Evolutionary conservation across 2,797 vertebrate genomes (phyloP), one percentile per base, ranked within the genome.

Genomic region (Urosaurus nigricauda): DNA sequence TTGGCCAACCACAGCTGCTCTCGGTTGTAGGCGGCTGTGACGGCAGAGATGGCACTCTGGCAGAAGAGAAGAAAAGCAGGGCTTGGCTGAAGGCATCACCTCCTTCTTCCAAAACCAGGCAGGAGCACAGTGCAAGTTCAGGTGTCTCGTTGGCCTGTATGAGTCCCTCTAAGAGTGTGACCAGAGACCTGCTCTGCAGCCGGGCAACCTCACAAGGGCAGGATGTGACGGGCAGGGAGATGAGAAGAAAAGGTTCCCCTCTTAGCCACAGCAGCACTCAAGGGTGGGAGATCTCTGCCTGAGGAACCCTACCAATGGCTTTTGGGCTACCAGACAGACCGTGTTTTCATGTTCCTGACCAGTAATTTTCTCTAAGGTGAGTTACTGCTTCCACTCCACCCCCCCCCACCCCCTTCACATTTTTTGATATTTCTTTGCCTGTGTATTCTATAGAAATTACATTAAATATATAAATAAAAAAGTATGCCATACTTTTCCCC

Each of bases 1-100:
- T 99, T 99, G 94, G 99, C 99, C 92, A 99, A 93, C 99, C 99
- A 99, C 68, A 99, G 94, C 95, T 99, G 99, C 87, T 99, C 98
- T 47, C 99, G 97, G 93, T 99, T 99, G 93, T 99, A 99, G 0
- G 98, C 98, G 0, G 98, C 98, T 0, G 99, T 99, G 87, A 99
- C 98, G 40, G 98, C 98, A 0, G 99, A 99, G 90, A 99, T 98
- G 89, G 98, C 97, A 8, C 98, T 98, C 99, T 99, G 91, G 63
- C 87, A 26, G 0, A 71, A 35, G 19, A 40, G 19, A 47, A 32
- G 16, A n/a, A 3, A 21, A 37, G 37, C 7, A 14, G 37, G 43
- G 26, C 26, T 8, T 17, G 35, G 12, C 26, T 5, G n/a, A 14
- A 84, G n/a, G 60, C 17, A 16, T 17, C 26, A 32, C 5, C 1